Percentiles rank a stretch among this genome's conserved stretches.
These are phyloP conservation scores for Corythornis vintsioides DNA, from an alignment of 2,113 vertebrate genomes.

Conservation along the genomic window DNA sequence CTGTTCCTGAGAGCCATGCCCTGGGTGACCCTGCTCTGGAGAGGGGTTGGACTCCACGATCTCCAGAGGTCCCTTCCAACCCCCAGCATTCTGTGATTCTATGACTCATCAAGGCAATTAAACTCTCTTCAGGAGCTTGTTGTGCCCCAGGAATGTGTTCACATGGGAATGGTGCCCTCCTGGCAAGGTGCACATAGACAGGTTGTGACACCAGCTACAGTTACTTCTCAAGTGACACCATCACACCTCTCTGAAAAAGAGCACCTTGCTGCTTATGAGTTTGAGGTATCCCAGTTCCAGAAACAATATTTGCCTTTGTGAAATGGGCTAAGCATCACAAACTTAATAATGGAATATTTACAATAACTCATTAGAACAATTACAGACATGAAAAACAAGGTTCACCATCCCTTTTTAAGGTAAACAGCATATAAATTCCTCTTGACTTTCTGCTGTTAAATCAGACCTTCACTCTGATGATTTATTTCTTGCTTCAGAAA, in stretches of 20 bases:
- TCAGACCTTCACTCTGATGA: not conserved
- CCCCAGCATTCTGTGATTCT: no score
- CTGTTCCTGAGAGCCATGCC: no score
- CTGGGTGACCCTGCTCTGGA: no score
- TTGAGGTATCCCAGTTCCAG: not conserved
- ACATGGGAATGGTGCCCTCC: not conserved
- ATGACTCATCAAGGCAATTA: not conserved
- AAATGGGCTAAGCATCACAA: not conserved
- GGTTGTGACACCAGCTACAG: not conserved
- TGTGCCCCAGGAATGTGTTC: not conserved
- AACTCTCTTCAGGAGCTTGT: not conserved
- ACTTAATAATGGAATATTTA: not conserved
- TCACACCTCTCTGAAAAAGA: not conserved
- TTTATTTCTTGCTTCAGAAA: not conserved
- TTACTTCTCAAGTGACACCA: not conserved
- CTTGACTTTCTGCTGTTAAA: not conserved
- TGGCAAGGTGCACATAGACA: not conserved
- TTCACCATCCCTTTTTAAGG: not conserved
- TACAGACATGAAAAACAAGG: not conserved
- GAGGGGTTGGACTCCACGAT: no score
- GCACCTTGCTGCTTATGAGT: not conserved
- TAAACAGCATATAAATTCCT: not conserved
- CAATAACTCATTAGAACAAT: not conserved
- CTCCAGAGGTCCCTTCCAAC: no score
- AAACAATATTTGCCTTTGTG: not conserved